Evolutionary conservation across 2,113 vertebrate species (phyloP), one percentile per base, ranked within the genome.

Genomic region (Lamprotornis superbus): DNA sequence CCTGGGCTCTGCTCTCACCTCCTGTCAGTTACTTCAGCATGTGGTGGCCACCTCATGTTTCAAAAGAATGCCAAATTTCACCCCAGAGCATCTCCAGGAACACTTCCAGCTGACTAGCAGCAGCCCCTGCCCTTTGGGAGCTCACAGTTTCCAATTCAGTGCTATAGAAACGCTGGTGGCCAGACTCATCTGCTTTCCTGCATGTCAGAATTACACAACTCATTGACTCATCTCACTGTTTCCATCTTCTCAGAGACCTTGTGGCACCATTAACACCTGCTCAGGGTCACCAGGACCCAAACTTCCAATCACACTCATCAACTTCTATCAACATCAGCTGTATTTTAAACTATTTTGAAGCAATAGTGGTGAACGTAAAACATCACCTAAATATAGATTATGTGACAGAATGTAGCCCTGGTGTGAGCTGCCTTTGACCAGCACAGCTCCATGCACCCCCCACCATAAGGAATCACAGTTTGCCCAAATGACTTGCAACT

Each of bases 161-260:
- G 37, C 55, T 57, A 55, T 25, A 71, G 68, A 68, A 94, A 81
- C 0, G 0, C 46, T 68, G 68, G 40, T 31, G 49, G 59, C 19
- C 73, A 93, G 24, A n/a, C 22, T 57, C 39, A 15, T 17, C 31
- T 61, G 31, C 35, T 59, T 73, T 44, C 33, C 31, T 21, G 19
- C 0, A 0, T 59, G 50, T 35, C 89, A 83, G 39, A 46, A 91
- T 73, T 81, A 28, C 42, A 63, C 0, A 0, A 71, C 19, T 56
- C 65, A 33, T 19, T 86, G 50, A 70, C 37, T 61, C 52, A 83
- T 18, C n/a, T 56, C 68, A 59, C 24, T 14, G 4, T 10, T 91
- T 86, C 35, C 46, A 76, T 33, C 50, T 82, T 73, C 76, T 85
- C 77, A 52, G 64, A 71, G 42, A 88, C 33, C 35, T 35, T 3